phyloP scores from a whole-genome alignment of 2,113 vertebrate genomes.

The Elephas maximus region DNA sequence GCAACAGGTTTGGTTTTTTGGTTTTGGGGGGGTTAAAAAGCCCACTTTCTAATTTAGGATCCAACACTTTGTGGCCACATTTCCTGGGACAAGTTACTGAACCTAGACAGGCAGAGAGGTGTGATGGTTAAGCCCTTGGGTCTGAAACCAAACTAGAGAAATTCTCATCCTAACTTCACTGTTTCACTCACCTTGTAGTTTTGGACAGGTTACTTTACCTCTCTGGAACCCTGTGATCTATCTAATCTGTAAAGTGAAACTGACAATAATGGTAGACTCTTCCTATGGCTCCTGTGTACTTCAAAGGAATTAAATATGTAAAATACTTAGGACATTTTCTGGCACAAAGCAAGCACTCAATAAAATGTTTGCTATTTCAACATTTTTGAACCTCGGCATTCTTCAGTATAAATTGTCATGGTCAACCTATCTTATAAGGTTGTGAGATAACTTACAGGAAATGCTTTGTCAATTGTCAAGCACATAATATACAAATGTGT shows the following conservation, averaged over 20 bases:
- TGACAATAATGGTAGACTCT: neutral
- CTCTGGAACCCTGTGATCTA: neutral
- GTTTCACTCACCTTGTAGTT: neutral
- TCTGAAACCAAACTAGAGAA: neutral
- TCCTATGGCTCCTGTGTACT: neutral
- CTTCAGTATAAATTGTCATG: neutral
- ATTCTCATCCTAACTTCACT: neutral
- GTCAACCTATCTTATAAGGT: neutral
- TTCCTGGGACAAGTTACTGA: neutral
- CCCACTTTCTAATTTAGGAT: neutral
- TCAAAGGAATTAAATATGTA: neutral
- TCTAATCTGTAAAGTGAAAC: conserved; percentile 10
- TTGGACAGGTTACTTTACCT: neutral
- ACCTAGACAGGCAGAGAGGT: neutral
- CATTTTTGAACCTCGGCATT: conserved; percentile 2
- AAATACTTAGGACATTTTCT: neutral
- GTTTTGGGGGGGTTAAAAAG: neutral
- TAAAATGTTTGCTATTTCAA: neutral
- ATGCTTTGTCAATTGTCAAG: neutral
- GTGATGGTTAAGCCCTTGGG: neutral
- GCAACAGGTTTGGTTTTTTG: too few relatives aligned
- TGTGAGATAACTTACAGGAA: conserved; percentile 23
- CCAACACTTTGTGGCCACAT: neutral
- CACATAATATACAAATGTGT: neutral
- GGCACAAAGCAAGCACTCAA: neutral